Conservation (phyloP, 1,140 invertebrate genomes). For the Ctenoplectra terminalis region DNA sequence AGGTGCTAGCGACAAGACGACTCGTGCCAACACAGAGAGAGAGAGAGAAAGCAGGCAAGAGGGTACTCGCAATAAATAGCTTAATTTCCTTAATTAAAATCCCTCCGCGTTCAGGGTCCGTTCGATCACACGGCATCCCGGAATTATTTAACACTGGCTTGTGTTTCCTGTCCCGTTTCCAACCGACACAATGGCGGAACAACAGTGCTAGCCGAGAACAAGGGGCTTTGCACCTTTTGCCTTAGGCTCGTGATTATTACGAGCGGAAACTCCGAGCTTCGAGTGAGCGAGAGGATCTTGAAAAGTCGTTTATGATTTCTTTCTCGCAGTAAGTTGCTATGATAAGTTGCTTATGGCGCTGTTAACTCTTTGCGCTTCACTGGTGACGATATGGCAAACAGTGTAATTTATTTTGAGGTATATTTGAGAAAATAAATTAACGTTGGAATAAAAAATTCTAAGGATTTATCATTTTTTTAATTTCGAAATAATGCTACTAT, state of each 20-base stretch:
- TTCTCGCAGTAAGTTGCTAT: too few species aligned
- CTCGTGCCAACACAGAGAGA: constrained; percentile 17
- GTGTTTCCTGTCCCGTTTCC: background rate
- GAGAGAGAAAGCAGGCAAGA: background rate
- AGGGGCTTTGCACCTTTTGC: background rate
- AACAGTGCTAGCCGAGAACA: background rate
- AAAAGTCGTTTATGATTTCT: too few species aligned
- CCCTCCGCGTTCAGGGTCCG: constrained; percentile 20
- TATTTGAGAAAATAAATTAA: too few species aligned
- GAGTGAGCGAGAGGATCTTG: background rate
- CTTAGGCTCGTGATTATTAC: constrained; percentile 19
- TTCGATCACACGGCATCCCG: background rate
- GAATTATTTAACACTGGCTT: background rate
- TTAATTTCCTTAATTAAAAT: constrained; percentile 78
- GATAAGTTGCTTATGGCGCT: too few species aligned
- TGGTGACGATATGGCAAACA: too few species aligned
- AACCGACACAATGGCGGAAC: too few species aligned
- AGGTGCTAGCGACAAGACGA: constrained; percentile 23
- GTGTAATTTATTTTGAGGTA: too few species aligned
- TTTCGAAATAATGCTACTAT: too few species aligned
- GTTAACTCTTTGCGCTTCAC: too few species aligned
- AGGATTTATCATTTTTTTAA: too few species aligned
- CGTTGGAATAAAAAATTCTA: too few species aligned
- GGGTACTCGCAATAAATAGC: constrained; percentile 70
- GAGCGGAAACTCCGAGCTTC: background rate